Base-by-base conservation (phyloP, 2,888 invertebrate species). In the Nebria brevicollis region DNA sequence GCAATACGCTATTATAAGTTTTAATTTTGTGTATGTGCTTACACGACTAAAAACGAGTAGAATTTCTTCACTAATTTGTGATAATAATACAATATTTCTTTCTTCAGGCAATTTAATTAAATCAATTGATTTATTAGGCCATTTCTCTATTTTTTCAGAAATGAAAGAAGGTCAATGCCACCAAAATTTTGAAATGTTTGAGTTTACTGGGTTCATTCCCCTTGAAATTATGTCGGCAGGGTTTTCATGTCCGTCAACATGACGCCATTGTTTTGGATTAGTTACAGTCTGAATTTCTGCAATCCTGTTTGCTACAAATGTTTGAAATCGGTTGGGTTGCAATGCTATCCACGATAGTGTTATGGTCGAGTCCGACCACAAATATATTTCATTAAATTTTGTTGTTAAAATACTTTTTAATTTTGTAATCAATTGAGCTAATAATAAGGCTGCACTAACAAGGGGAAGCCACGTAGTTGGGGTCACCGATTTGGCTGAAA, bases 371-470 rank as follows among this genome's bases (percentile, higher is more conserved):
- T 26, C 65, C 5, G 4, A 75, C 75, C 75, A 75, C 25, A 75
- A n/a, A 65, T 64, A 75, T 25, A 75, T 75, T 15, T 75, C 26
- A 10, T 75, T 25, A 65, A 75, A 65, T 15, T 65, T 15, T 66
- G 65, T 75, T 25, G 65, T 20, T 75, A 54, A 65, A 64, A 65
- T 65, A 26, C 25, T 20, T 77, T 26, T 77, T 66, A 77, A n/a
- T 77, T 77, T 77, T 66, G 15, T 10, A 34, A 77, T 77, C 68
- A 77, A 66, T 77, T 77, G 66, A n/a, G 77, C 66, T 68, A 77
- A 68, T 77, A 77, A 41, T 0, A 77, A n/a, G 7, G 68, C 77
- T 20, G 68, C 77, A 25, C 77, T 34, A 66, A 20, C n/a, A n/a
- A n/a, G n/a, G n/a, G n/a, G n/a, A n/a, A n/a, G n/a, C n/a, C n/a